Base-by-base conservation (phyloP, 2,797 vertebrate genomes). In the Paramormyrops hopkinsi region DNA sequence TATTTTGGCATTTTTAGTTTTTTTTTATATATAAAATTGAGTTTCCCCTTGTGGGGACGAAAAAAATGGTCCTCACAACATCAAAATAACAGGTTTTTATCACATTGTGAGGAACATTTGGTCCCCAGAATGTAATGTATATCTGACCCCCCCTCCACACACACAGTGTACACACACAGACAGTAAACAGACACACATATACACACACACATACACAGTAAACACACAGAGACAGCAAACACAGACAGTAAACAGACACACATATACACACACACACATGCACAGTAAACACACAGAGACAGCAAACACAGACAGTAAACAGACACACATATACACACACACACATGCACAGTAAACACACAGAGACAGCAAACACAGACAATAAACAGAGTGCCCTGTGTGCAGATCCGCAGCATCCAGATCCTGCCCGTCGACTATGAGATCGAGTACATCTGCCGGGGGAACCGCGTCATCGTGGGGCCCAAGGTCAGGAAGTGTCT, bases 401-500 rank as follows among this genome's bases (percentile, higher is more conserved):
- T 90, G 51, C 83, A 97, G 95, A 97, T 98, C 88, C 97, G 95
- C 90, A 96, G 95, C 11, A 96, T 97, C 7, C 96, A 96, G 90
- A 94, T 96, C 87, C 94, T 98, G 84, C 97, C 97, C 0, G 96
- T 97, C 59, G 97, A 97, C 95, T 98, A 98, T 86, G 97, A 98
- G 94, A 97, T 98, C 41, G 97, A 98, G 91, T 98, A 97, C 89
- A 97, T 98, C 91, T 98, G 97, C 93, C 95, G 97, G 41, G 96
- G 96, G 1, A 96, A 95, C 92, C 94, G 97, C 9, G 94, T 97
- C 91, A 96, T 97, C 1, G 95, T 96, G 89, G 97, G 97, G 33
- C 97, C 97, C 86, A 97, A 97, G 86, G 97, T 98, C 87, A 96
- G 97, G 83, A 97, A 97, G 92, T 98, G 97, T 91, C 94, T 97